Base-by-base conservation (phyloP, 2,797 vertebrate species). In the Enteromius argenteus region DNA sequence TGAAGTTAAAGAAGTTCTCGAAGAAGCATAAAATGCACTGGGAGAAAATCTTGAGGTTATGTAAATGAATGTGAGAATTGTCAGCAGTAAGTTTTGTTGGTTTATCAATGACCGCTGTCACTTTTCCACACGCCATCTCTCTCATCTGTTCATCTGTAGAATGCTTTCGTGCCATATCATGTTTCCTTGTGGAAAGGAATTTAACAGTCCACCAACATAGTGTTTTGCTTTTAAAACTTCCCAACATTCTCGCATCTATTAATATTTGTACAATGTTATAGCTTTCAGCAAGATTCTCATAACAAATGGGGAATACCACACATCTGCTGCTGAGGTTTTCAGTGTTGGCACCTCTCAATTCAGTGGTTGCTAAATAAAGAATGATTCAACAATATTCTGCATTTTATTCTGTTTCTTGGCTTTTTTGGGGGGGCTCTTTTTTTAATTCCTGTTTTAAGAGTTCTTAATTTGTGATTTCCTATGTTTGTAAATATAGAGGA, bases 291-390 rank as follows among this genome's bases (percentile, higher is more conserved):
- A 80, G 30, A 60, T 78, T 86, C 86, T 89, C 89, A 89, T 90
- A 94, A 95, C 95, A 93, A 92, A 96, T 96, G 94, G 95, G 94
- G 93, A 95, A 94, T 83, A 90, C 86, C 83, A 91, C 89, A 88
- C 92, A 90, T 84, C 85, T 85, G 66, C 82, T 86, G 86, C 86
- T 86, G 88, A 88, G 87, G 87, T 93, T 89, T 89, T 93, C 88
- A 89, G 90, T 93, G 90, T 93, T 94, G 92, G 86, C 91, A 92
- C 91, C 88, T 84, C 62, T 69, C 64, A 91, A 92, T 92, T 90
- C 92, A 88, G 92, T 91, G 89, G 91, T 93, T 92, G 89, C 92
- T 90, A 86, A 92, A 93, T 88, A 88, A 93, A 92, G 92, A 92
- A 91, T 88, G 88, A 81, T 86, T 84, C 87, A 81, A 89, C 88